Evolutionary conservation across 2,888 invertebrate species (phyloP), one percentile per base, ranked within the genome.

Genomic region (Spodoptera picta): DNA sequence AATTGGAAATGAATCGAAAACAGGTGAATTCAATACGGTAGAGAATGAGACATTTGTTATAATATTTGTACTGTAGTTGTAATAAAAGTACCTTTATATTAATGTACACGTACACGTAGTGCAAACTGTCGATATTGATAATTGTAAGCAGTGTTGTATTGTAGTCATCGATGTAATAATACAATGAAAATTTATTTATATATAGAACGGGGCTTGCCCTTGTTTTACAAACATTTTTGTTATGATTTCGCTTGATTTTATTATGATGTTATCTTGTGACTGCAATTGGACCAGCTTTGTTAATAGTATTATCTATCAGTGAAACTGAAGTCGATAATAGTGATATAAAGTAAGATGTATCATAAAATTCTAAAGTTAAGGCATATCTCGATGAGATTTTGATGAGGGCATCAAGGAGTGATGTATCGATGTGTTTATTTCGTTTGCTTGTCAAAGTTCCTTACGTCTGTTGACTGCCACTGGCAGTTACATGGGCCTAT

Each of bases 271-370:
- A 87, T 83, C 76, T 73, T 69, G 74, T 79, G 77, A 79, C 80
- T 79, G 86, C 86, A 87, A 85, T 87, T 81, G 92, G 92, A 93
- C 91, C 92, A 93, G 91, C 88, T 90, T 90, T 89, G 86, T 88
- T 84, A 88, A 79, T 83, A 82, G 80, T 84, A 80, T 80, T 83
- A 84, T 82, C 79, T 78, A 77, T 90, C 92, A 92, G 92, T 92
- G 60, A 81, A 90, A 92, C 92, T 93, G 92, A 91, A 81, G 67
- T 73, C 77, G 78, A 81, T 82, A 80, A 82, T 84, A 84, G 82
- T 83, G 81, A 82, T 84, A 80, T 82, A 78, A 80, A 82, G 73
- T 83, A 77, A 76, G 73, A 75, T 79, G 74, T 80, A 79, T 69
- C 73, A 75, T 67, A 80, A 83, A 77, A 83, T 81, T 84, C 81